phyloP scores from a whole-genome alignment of 1,140 invertebrate genomes.

The Chelonus insularis region DNA sequence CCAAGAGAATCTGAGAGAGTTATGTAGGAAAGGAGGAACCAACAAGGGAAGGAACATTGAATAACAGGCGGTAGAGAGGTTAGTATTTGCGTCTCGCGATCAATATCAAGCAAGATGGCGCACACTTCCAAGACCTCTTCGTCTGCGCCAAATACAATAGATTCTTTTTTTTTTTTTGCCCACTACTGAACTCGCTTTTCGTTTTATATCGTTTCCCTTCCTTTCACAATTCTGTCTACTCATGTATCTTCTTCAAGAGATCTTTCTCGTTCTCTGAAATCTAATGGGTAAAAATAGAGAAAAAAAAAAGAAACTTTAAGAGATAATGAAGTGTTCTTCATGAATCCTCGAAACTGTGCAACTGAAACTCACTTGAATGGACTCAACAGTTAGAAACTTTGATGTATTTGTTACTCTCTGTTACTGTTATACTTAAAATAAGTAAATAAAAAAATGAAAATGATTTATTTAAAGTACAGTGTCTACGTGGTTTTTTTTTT shows the following conservation, averaged over 20 bases:
- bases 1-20: conserved; percentile 35
- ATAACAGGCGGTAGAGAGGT: conserved; percentile 1
- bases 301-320: no score
- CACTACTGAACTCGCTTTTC: conserved; percentile 21
- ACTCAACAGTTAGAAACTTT: no score
- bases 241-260: conserved; percentile 1
- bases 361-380: no score
- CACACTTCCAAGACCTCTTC: conserved; percentile 49
- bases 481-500: no score
- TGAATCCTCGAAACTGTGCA: no score
- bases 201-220: conserved; percentile 34
- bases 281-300: no score
- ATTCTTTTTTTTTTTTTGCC: conserved; percentile 30
- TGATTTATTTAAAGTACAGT: no score
- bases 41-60: conserved; percentile 38
- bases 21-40: conserved; percentile 41
- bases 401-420: no score
- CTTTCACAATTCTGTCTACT: conserved; percentile 17
- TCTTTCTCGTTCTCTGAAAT: background rate
- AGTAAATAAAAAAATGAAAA: no score
- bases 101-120: conserved; percentile 62
- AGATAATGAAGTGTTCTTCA: no score
- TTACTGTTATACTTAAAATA: no score
- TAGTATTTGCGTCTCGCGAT: conserved; percentile 57
- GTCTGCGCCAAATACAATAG: conserved; percentile 53